Conservation (phyloP, 2,888 invertebrate genomes). For the Drosophila atroscutellata region DNA sequence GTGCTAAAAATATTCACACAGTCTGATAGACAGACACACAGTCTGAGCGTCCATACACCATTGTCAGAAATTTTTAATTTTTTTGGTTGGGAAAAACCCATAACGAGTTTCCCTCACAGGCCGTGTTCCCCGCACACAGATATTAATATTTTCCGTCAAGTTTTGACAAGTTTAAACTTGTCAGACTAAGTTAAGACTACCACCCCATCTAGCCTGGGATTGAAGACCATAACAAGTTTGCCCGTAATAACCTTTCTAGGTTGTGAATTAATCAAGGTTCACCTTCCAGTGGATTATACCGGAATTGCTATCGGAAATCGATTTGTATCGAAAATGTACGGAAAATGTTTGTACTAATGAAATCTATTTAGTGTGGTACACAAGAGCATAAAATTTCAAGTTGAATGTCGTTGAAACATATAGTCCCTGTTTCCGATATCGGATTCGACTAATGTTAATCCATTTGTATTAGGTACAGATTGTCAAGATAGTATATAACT, state of each 20-base stretch:
- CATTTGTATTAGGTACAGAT: not conserved
- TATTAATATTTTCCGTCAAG: not conserved
- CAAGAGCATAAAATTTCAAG: not conserved
- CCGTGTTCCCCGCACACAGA: not conserved
- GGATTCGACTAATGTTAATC: not conserved
- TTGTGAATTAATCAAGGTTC: not conserved
- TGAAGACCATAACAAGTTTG: not conserved
- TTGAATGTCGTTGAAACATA: not conserved
- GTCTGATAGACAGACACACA: conserved; percentile 8
- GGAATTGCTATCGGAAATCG: not conserved
- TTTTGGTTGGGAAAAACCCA: not conserved
- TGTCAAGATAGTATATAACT: not conserved
- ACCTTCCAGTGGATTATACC: not conserved
- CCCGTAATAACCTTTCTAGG: not conserved
- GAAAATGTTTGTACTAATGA: not conserved
- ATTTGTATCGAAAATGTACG: not conserved
- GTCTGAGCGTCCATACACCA: not conserved
- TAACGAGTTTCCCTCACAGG: conserved; percentile 10
- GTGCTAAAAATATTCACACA: not conserved
- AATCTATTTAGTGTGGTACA: not conserved
- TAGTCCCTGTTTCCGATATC: not conserved
- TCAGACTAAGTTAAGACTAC: not conserved
- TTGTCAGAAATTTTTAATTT: conserved; percentile 13
- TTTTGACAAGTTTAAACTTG: not conserved
- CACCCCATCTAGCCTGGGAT: not conserved